Evolutionary conservation across 1,140 invertebrate species (phyloP), one percentile per base, ranked within the genome.

Genomic region (Polyergus mexicanus): DNA sequence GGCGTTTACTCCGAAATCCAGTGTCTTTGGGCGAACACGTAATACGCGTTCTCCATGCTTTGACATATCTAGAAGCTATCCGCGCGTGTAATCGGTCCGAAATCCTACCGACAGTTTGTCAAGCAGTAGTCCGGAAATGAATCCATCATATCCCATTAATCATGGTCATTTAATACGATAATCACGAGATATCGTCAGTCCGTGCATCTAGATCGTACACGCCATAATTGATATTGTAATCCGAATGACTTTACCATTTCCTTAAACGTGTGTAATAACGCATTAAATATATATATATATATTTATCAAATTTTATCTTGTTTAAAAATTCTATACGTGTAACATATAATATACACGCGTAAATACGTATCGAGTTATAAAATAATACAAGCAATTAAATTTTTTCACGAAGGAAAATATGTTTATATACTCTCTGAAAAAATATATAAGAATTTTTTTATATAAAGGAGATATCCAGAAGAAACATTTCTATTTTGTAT

Each of bases 61-160:
- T 83, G 78, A 83, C 78, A 83, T 83, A 74, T 83, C 47, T 54
- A 38, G 68, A 44, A 38, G 38, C 54, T 44, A 83, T 35, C 78
- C 38, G 54, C 28, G 68, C 68, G 54, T 74, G 68, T 83, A 83
- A 83, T 83, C 74, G 78, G 38, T 74, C 76, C 78, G 38, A 83
- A 74, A 74, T 74, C 68, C 68, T 83, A 83, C 54, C 78, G 78
- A 83, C 78, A 74, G 78, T 83, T 72, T 83, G 68, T 83, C 78
- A 83, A 83, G 78, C 54, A 83, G 63, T 28, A 80, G 68, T 72
- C 54, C 38, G 68, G 78, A 72, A 83, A 83, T 51, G 54, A 68
- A 83, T 72, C 68, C 54, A 83, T 83, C 78, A 83, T 72, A 83
- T 83, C 78, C 56, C 78, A 83, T 83, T 83, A 83, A 83, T 83